Conservation (phyloP, 2,888 invertebrate species). For the Leucoma salicis region DNA sequence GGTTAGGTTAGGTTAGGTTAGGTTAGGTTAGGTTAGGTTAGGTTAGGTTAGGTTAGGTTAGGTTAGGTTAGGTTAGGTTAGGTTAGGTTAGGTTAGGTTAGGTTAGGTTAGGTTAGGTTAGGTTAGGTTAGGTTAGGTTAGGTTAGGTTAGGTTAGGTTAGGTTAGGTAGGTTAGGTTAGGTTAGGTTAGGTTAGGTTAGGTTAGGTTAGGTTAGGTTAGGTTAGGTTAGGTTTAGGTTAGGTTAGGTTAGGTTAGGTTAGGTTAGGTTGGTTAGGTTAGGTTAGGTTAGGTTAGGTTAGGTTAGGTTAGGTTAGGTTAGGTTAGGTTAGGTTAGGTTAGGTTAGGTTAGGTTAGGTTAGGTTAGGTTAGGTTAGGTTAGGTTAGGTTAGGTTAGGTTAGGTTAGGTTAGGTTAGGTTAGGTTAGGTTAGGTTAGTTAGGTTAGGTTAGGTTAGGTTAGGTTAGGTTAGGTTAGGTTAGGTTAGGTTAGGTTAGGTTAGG, state of each 20-base stretch:
- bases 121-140: conserved; percentile 6
- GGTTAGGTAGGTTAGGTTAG: conserved; percentile 15
- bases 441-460: conserved; percentile 35
- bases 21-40: conserved; percentile 11
- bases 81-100: conserved; percentile 15
- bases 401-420: conserved; percentile 34
- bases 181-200: conserved; percentile 15
- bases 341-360: conserved; percentile 20
- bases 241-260: conserved; percentile 16
- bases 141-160: conserved; percentile 12
- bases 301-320: conserved; percentile 27
- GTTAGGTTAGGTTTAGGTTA: conserved; percentile 17
- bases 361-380: conserved; percentile 22
- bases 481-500: conserved; percentile 5
- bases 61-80: conserved; percentile 20
- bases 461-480: conserved; percentile 18
- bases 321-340: conserved; percentile 23
- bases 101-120: conserved; percentile 14
- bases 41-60: conserved; percentile 18
- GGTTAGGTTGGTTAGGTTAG: conserved; percentile 28
- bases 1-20: conserved; percentile 11
- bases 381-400: conserved; percentile 32
- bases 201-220: conserved; percentile 13
- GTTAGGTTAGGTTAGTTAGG: conserved; percentile 25
- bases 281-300: conserved; percentile 30